These are phyloP conservation scores for Oreortyx pictus DNA, from an alignment of 2,797 vertebrate genomes.

Conservation along the genomic window DNA sequence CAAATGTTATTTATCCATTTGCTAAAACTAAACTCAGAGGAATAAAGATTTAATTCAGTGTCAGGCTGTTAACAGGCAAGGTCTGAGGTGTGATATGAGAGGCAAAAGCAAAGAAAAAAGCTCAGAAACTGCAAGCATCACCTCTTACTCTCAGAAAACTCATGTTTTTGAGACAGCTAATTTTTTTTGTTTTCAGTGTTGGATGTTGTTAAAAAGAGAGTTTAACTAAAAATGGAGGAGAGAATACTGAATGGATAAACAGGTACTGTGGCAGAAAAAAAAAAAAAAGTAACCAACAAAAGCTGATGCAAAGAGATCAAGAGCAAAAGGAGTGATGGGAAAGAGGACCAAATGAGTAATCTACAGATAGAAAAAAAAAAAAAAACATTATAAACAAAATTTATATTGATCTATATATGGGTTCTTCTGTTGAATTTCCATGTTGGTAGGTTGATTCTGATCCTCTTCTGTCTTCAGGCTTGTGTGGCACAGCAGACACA, in stretches of 20 bases:
- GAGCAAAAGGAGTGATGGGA: not conserved
- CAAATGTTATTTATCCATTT: not conserved
- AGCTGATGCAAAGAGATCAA: not conserved
- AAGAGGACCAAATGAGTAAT: not conserved
- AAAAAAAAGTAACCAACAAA: not conserved
- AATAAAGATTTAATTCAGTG: not conserved
- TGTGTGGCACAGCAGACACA: not conserved
- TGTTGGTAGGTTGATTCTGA: not conserved
- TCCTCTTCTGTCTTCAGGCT: not conserved
- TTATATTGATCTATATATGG: fast-evolving
- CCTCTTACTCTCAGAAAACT: not conserved
- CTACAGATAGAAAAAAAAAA: not conserved
- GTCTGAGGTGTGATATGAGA: not conserved
- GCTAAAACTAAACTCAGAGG: not conserved
- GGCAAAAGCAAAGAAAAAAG: not conserved
- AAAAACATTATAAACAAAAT: not conserved
- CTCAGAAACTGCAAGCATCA: not conserved
- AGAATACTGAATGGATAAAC: not conserved
- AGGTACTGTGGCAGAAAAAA: not conserved
- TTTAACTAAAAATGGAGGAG: not conserved
- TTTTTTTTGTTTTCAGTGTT: not conserved
- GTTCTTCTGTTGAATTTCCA: not conserved
- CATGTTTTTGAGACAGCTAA: not conserved
- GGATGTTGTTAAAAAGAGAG: not conserved
- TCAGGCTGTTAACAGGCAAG: not conserved